Evolutionary conservation across 2,113 vertebrate species (phyloP).

Genomic region (Zosterops japonicus): DNA sequence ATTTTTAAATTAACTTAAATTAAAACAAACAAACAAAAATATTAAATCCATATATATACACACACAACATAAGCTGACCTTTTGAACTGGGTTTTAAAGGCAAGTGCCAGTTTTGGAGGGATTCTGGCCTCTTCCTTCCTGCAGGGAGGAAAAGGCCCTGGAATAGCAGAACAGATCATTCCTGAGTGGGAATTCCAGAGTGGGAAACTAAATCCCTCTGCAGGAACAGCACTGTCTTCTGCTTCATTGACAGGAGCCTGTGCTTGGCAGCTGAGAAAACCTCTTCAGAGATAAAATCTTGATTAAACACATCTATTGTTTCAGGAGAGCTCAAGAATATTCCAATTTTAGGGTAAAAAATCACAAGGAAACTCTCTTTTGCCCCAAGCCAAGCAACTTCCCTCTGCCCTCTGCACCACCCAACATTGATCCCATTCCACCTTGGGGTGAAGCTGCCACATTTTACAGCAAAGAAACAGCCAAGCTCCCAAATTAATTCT

Average conservation of each 20-base stretch:
- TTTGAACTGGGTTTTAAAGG: neutral
- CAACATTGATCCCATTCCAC: neutral
- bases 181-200: neutral
- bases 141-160: neutral
- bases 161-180: neutral
- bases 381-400: neutral
- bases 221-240: neutral
- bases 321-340: neutral
- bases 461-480: neutral
- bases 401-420: neutral
- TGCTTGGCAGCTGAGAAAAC: neutral
- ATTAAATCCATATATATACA: neutral
- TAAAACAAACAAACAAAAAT: neutral
- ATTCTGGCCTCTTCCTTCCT: neutral
- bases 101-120: neutral
- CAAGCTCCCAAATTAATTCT: neutral
- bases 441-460: neutral
- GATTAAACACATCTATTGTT: neutral
- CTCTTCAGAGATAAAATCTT: neutral
- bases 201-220: neutral
- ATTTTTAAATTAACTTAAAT: conserved; percentile 5
- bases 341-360: neutral
- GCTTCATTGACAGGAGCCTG: neutral
- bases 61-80: neutral
- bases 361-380: neutral